Conservation (phyloP, 1,140 invertebrate genomes). For the Stratiolaelaps scimitus region DNA sequence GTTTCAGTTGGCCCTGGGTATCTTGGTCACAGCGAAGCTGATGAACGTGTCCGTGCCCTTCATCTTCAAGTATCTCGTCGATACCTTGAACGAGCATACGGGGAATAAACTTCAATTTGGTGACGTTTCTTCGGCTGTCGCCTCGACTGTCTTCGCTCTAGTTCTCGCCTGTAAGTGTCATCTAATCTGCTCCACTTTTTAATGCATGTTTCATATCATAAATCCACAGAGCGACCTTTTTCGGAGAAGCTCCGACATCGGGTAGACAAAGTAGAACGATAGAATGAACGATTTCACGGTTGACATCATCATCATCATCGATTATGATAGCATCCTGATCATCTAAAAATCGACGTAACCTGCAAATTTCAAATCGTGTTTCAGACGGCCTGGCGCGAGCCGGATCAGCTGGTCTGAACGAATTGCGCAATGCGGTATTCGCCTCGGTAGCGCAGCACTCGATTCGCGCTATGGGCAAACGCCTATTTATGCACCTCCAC, state of each 20-base stretch:
- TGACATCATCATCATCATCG: no score
- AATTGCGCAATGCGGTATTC: conserved; percentile 93
- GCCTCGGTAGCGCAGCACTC: conserved; percentile 95
- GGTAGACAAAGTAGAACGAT: no score
- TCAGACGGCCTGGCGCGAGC: conserved; percentile 83
- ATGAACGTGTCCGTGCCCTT: conserved; percentile 92
- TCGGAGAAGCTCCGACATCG: no score
- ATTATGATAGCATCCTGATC: no score
- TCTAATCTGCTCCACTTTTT: no score
- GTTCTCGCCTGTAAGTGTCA: conserved; percentile 73
- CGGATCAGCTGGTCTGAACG: conserved; percentile 80
- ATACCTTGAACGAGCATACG: conserved; percentile 61
- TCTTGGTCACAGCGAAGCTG: conserved; percentile 66
- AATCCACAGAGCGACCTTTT: no score
- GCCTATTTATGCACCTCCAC: conserved; percentile 94
- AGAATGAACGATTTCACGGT: no score
- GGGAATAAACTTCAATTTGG: conserved; percentile 41
- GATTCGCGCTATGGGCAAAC: conserved; percentile 80
- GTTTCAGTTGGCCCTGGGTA: conserved; percentile 39
- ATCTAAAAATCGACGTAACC: no score
- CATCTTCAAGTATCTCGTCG: conserved; percentile 84
- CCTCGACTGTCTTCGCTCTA: conserved; percentile 55
- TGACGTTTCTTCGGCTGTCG: conserved; percentile 40
- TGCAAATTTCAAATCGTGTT: conserved; percentile 34
- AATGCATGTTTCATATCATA: no score